phyloP scores from a whole-genome alignment of 2,113 vertebrate species.

The Hirundichthys speculiger region DNA sequence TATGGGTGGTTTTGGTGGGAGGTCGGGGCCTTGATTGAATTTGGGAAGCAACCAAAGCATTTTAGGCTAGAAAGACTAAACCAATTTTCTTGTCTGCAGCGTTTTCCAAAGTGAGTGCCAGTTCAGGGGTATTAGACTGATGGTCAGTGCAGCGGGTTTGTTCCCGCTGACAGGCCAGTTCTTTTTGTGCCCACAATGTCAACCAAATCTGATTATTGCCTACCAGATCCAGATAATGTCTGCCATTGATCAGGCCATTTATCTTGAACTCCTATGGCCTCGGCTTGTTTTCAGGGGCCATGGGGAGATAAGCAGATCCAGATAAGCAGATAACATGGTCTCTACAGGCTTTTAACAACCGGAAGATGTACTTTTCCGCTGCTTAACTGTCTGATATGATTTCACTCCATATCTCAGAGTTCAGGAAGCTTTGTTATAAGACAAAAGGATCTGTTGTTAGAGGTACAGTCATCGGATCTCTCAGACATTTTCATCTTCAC shows the following conservation, averaged over 20 bases:
- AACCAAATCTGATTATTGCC: slow-evolving; percentile 76
- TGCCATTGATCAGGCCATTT: slow-evolving; percentile 75
- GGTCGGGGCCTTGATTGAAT: slow-evolving; percentile 31
- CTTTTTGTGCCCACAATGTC: slow-evolving; percentile 56
- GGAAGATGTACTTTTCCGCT: slow-evolving; percentile 49
- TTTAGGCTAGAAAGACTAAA: slow-evolving; percentile 73
- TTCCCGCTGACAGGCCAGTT: slow-evolving; percentile 54
- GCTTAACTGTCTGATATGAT: slow-evolving; percentile 46
- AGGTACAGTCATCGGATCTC: slow-evolving; percentile 37
- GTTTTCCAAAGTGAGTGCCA: slow-evolving; percentile 65
- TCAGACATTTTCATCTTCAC: slow-evolving; percentile 41
- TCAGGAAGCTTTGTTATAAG: slow-evolving; percentile 50
- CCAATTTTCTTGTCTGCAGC: slow-evolving; percentile 75
- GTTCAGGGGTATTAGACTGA: slow-evolving; percentile 50
- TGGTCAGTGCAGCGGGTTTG: slow-evolving; percentile 44
- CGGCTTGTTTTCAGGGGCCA: slow-evolving; percentile 64
- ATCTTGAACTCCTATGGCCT: slow-evolving; percentile 63
- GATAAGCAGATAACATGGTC: slow-evolving; percentile 72
- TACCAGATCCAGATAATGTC: slow-evolving; percentile 76
- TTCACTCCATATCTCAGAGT: slow-evolving; percentile 58
- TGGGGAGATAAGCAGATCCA: slow-evolving; percentile 63
- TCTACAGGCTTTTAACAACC: slow-evolving; percentile 73
- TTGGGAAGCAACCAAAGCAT: slow-evolving; percentile 63
- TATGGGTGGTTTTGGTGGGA: background rate
- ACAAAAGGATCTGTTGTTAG: slow-evolving; percentile 55